Evolutionary conservation across 2,888 invertebrate species (phyloP), one percentile per base, ranked within the genome.

Genomic region (Melinopterus prodromus): DNA sequence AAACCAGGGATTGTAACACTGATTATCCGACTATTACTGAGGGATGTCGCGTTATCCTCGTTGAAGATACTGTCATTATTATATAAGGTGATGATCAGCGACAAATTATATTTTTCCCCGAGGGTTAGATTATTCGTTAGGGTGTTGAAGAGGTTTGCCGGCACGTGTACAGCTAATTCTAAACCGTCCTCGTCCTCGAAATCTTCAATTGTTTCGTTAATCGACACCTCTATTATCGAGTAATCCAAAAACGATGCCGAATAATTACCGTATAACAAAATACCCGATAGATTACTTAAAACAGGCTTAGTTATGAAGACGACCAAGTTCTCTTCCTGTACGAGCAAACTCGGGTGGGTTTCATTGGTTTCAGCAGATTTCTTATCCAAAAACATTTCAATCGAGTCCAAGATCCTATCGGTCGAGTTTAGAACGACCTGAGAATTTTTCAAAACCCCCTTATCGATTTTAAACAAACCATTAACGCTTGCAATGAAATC

Each of bases 371-470:
- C 70, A 26, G 70, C 53, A 5, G 80, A 78, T 7, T 76, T 88
- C 83, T 90, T 88, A 84, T 91, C 90, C 82, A 93, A 90, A 69
- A 92, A 89, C 82, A 90, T 89, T 83, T 92, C 93, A 37, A 93
- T 88, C 6, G 91, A 90, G 84, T 93, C 92, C 77, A 94, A 87
- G 81, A 94, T 90, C 14, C 91, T 90, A 86, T 94, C 93, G 0
- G 94, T 93, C 15, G 93, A 92, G 87, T 94, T 94, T 78, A 94
- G 89, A 9, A 83, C 71, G 26, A 90, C 90, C 87, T 92, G 92
- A 0, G 92, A 90, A 83, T 91, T 86, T 80, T 83, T 81, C 70
- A 88, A 80, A 6, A 83, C 79, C 15, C 80, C 74, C 0, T 70
- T 71, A 72, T 86, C 83, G 3, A 83, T 81, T 9, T 83, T 80